Percentiles rank a stretch among this genome's conserved stretches.
Evolutionary conservation across 2,113 vertebrate genomes (phyloP).

Genomic region (Chionomys nivalis): DNA sequence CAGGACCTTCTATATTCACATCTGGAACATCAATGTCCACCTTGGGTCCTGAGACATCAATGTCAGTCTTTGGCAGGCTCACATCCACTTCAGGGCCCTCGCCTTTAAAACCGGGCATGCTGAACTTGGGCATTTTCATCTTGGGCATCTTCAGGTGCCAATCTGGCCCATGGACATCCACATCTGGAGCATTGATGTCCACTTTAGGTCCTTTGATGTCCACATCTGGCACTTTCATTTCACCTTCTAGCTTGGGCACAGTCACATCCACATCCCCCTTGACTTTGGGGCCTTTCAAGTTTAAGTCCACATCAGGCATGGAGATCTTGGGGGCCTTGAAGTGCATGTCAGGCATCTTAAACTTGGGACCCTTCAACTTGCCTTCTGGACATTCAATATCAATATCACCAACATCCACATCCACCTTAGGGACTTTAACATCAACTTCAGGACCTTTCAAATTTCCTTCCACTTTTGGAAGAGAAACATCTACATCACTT

Average conservation of each 20-base stretch:
- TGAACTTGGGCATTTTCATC: slow-evolving; percentile 91
- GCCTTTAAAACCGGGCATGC: slow-evolving; percentile 85
- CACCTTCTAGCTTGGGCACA: slow-evolving; percentile 68
- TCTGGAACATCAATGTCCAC: slow-evolving; percentile 76
- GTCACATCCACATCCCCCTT: slow-evolving; percentile 70
- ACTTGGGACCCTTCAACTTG: slow-evolving; percentile 80
- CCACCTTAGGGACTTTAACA: slow-evolving; percentile 75
- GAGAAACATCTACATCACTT: slow-evolving; percentile 78
- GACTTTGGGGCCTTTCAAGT: slow-evolving; percentile 71
- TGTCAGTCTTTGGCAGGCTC: slow-evolving; percentile 60
- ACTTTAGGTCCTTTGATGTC: slow-evolving; percentile 74
- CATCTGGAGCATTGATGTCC: slow-evolving; percentile 52
- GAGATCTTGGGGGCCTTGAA: slow-evolving; percentile 55
- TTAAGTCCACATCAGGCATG: slow-evolving; percentile 50
- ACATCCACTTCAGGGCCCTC: slow-evolving; percentile 83
- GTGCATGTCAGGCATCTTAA: slow-evolving; percentile 80
- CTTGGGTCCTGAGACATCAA: slow-evolving; percentile 37
- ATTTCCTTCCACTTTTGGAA: slow-evolving; percentile 77
- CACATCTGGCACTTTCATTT: slow-evolving; percentile 74
- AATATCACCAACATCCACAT: slow-evolving; percentile 63
- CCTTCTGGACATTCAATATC: slow-evolving; percentile 80
- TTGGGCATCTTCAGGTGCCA: slow-evolving; percentile 88
- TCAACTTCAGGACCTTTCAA: slow-evolving; percentile 73
- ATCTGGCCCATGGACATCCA: slow-evolving; percentile 70
- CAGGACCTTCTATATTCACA: slow-evolving; percentile 56